phyloP scores from a whole-genome alignment of 2,113 vertebrate species.

The Trogon melanurus region DNA sequence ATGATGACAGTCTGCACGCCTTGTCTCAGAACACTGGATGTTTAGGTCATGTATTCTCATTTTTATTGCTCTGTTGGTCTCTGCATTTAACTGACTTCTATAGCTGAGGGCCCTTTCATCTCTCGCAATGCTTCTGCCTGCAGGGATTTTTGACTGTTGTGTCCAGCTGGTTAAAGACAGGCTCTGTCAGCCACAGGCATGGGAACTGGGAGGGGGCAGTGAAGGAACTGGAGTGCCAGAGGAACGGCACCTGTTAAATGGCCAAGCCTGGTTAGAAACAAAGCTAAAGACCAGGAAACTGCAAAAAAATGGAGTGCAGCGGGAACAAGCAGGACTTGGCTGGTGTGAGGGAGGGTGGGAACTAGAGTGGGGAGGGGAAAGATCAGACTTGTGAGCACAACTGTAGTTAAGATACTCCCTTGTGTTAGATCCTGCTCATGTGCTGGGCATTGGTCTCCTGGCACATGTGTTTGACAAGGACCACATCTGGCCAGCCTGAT shows the following conservation, averaged over 20 bases:
- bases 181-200: no score
- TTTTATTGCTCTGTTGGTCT: background rate
- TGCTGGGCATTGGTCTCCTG: background rate
- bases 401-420: background rate
- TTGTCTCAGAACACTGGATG: background rate
- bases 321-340: background rate
- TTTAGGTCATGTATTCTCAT: background rate
- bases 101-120: background rate
- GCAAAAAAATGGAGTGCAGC: background rate
- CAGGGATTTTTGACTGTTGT: background rate
- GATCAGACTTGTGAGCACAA: background rate
- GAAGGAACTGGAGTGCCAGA: background rate
- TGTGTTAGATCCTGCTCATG: background rate
- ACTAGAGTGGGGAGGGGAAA: background rate
- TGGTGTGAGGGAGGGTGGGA: background rate
- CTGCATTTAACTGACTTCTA: fast-evolving
- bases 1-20: background rate
- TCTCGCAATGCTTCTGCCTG: background rate
- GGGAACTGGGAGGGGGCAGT: no score
- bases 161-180: background rate
- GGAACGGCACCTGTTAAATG: background rate
- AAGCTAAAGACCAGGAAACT: background rate
- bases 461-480: background rate
- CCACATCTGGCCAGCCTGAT: background rate
- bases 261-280: background rate